Percentiles rank a stretch among this genome's conserved stretches.
These are phyloP conservation scores for Saccostrea echinata DNA, from an alignment of 1,140 invertebrate genomes.

Conservation along the genomic window DNA sequence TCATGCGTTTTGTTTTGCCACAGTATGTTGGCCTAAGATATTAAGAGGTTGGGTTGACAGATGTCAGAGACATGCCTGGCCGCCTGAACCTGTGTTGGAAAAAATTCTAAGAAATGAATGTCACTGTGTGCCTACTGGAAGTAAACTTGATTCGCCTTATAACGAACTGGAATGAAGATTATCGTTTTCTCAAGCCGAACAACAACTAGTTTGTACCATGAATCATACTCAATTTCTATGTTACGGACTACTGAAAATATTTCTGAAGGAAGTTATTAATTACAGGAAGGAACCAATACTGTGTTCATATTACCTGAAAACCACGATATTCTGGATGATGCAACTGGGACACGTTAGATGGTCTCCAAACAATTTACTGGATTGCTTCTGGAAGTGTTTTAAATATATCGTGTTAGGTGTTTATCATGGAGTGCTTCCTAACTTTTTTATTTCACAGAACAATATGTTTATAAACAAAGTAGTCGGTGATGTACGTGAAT, in stretches of 20 bases:
- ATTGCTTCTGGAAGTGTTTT: slow-evolving; percentile 41
- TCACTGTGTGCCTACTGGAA: slow-evolving; percentile 34
- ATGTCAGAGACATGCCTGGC: slow-evolving; percentile 2
- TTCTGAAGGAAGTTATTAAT: slow-evolving; percentile 35
- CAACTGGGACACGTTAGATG: neutral
- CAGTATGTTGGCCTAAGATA: neutral
- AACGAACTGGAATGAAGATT: no score
- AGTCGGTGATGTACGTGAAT: neutral
- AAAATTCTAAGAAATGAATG: neutral
- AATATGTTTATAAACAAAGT: neutral
- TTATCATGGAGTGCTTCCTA: neutral
- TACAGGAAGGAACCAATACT: no score
- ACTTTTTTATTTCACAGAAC: slow-evolving; percentile 45
- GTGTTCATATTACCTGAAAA: no score
- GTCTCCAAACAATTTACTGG: neutral
- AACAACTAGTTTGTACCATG: no score
- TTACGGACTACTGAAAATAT: slow-evolving; percentile 45
- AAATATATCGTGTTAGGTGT: slow-evolving; percentile 7
- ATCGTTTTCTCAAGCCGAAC: no score
- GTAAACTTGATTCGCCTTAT: neutral
- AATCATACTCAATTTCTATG: slow-evolving; percentile 47
- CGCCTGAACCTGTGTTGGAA: neutral
- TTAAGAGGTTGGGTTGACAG: neutral
- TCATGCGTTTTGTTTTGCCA: neutral
- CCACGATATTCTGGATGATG: slow-evolving; percentile 27